These are phyloP conservation scores for Macrophya alboannulata DNA, from an alignment of 2,888 invertebrate species.

Conservation along the genomic window DNA sequence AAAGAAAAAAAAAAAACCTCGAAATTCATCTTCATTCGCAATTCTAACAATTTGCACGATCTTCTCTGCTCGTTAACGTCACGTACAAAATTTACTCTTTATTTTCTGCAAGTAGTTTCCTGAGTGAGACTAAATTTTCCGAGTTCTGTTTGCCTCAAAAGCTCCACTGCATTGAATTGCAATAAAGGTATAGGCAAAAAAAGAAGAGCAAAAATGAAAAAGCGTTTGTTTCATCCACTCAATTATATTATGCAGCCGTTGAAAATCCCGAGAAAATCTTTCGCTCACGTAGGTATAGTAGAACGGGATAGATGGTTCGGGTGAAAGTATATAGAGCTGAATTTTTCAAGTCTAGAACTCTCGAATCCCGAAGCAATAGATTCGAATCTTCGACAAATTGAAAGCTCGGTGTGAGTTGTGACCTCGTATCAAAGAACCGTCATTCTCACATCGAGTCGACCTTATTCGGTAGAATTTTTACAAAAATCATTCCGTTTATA, in stretches of 20 bases:
- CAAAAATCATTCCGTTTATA: not conserved
- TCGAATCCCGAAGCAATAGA: constrained; percentile 11
- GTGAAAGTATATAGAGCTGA: not conserved
- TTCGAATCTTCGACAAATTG: constrained; percentile 36
- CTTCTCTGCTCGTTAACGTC: no score
- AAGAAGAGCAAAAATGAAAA: not conserved
- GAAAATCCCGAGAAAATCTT: not conserved
- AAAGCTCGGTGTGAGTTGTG: constrained; percentile 12
- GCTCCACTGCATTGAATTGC: not conserved
- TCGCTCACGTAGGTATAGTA: not conserved
- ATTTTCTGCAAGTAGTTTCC: no score
- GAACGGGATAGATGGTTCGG: not conserved
- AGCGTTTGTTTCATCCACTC: not conserved
- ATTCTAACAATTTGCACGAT: no score
- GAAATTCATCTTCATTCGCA: no score
- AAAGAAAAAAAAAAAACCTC: not conserved
- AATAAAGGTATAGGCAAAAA: no score
- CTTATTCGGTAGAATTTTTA: not conserved
- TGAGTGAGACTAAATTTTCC: not conserved
- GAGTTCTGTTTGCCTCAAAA: not conserved
- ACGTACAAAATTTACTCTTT: no score
- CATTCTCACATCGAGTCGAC: not conserved
- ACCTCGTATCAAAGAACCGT: not conserved
- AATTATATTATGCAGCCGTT: not conserved
- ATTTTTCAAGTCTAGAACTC: constrained; percentile 3